Percentiles rank a stretch among this genome's conserved stretches.
These are phyloP conservation scores for Mycalesis mineus DNA, from an alignment of 2,888 invertebrate species.

Conservation along the genomic window DNA sequence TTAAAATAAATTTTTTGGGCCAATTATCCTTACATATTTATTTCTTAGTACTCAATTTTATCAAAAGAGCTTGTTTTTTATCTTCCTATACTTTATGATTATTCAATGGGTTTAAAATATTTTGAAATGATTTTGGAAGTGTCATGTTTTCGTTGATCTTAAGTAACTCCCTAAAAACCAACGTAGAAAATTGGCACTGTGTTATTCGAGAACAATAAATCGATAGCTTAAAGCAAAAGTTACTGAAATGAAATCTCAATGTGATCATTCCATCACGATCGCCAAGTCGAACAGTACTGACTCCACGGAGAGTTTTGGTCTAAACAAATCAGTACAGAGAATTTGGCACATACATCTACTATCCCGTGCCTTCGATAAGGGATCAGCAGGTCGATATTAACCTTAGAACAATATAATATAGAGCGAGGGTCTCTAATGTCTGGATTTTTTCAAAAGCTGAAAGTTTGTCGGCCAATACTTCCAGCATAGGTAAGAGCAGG, in stretches of 20 bases:
- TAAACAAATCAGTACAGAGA: slow-evolving; percentile 22
- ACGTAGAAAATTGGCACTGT: slow-evolving; percentile 47
- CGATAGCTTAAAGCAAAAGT: slow-evolving; percentile 15
- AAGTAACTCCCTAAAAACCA: slow-evolving; percentile 18
- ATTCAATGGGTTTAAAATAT: too few relatives aligned
- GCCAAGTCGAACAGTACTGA: slow-evolving; percentile 28
- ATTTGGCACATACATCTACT: slow-evolving; percentile 60
- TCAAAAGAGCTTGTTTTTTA: too few relatives aligned
- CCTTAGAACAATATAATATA: slow-evolving; percentile 29
- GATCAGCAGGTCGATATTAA: slow-evolving; percentile 56
- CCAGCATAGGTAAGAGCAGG: too few relatives aligned
- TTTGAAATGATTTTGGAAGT: not conserved
- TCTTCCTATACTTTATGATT: too few relatives aligned
- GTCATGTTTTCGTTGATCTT: not conserved
- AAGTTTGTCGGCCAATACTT: too few relatives aligned
- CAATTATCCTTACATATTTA: too few relatives aligned
- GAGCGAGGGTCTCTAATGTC: not conserved
- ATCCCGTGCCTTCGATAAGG: slow-evolving; percentile 53
- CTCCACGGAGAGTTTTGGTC: slow-evolving; percentile 17
- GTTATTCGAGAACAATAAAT: slow-evolving; percentile 46
- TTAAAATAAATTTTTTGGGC: too few relatives aligned
- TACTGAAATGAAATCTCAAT: slow-evolving; percentile 38
- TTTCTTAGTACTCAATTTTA: too few relatives aligned
- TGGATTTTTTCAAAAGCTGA: too few relatives aligned
- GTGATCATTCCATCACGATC: slow-evolving; percentile 31